Evolutionary conservation across 2,797 vertebrate species (phyloP), one percentile per base, ranked within the genome.

Genomic region (Rousettus madagascariensis): DNA sequence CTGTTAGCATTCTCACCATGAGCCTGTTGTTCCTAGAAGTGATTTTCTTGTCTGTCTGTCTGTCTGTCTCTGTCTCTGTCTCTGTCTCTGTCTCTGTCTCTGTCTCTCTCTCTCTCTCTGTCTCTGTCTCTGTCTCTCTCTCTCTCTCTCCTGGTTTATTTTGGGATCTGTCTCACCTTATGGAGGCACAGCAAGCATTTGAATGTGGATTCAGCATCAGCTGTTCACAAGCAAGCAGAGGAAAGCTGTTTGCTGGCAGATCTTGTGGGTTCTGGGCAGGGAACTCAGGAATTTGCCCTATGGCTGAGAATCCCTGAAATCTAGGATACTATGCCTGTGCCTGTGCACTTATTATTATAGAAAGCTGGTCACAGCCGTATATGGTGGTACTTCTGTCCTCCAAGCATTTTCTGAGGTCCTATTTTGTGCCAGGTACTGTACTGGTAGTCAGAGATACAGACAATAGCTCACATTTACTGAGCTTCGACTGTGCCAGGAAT

Each of bases 151-250:
- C 66, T 95, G 66, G 79, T 97, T 97, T 98, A 97, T 98, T 98
- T 97, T 97, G 74, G 96, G 94, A 95, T 95, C 92, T 87, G 82
- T 96, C 94, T 97, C 91, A 98, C 97, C 97, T 98, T 96, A 96
- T 19, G 12, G 95, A 96, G 91, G 82, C 95, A 92, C 88, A 97
- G 95, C 90, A 97, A 96, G 96, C 66, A 28, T 96, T 92, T 96
- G 79, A 84, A 38, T 95, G 82, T 96, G 82, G 87, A 95, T 96
- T 94, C 93, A 97, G 95, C 79, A 84, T 96, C 93, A 97, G 74
- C 96, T 97, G 91, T 97, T 97, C 94, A 84, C 72, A 94, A 91
- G 95, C 85, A 96, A 94, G 95, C 94, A 94, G 90, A 96, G 46
- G 90, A 96, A 97, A 95, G 87, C 95, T 96, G 80, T 95, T 97